Percentiles rank a stretch among this genome's conserved stretches.
These are phyloP conservation scores for Leptinotarsa juncta DNA, from an alignment of 2,888 invertebrate genomes.

Conservation along the genomic window DNA sequence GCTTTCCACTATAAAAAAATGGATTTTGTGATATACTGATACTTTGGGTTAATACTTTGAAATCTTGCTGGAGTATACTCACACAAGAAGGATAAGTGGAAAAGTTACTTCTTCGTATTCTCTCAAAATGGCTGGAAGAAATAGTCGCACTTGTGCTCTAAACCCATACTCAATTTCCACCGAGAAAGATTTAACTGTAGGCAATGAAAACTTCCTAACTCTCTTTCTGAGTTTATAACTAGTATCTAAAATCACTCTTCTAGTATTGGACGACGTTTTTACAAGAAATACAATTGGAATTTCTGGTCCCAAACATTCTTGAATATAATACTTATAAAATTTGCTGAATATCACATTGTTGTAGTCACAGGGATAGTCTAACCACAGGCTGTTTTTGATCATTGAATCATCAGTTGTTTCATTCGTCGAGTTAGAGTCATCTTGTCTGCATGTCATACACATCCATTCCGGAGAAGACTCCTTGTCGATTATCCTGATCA, in stretches of 20 bases:
- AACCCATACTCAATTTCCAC: constrained; percentile 76
- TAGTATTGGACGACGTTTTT: constrained; percentile 70
- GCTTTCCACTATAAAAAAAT: too few species aligned
- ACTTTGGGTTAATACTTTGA: background rate
- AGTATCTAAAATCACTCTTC: constrained; percentile 76
- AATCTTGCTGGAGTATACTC: constrained; percentile 65
- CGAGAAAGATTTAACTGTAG: constrained; percentile 77
- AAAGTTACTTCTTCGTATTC: constrained; percentile 86
- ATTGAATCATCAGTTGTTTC: constrained; percentile 56
- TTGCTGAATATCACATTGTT: constrained; percentile 76
- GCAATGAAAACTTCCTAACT: constrained; percentile 77
- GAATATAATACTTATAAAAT: constrained; percentile 68
- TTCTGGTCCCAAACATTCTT: constrained; percentile 86
- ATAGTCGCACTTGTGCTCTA: constrained; percentile 80
- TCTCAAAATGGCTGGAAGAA: constrained; percentile 84
- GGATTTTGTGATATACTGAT: too few species aligned
- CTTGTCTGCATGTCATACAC: constrained; percentile 72
- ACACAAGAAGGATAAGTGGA: constrained; percentile 87
- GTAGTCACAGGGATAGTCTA: constrained; percentile 66
- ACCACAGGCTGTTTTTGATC: constrained; percentile 62
- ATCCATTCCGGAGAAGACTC: constrained; percentile 65
- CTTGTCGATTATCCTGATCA: constrained; percentile 76
- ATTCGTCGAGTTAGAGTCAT: constrained; percentile 60
- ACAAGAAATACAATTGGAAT: constrained; percentile 77
- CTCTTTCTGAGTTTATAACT: constrained; percentile 74